Percentiles rank a stretch among this genome's conserved stretches.
phyloP scores from a whole-genome alignment of 2,113 vertebrate genomes.

The Sceloporus tristichus region DNA sequence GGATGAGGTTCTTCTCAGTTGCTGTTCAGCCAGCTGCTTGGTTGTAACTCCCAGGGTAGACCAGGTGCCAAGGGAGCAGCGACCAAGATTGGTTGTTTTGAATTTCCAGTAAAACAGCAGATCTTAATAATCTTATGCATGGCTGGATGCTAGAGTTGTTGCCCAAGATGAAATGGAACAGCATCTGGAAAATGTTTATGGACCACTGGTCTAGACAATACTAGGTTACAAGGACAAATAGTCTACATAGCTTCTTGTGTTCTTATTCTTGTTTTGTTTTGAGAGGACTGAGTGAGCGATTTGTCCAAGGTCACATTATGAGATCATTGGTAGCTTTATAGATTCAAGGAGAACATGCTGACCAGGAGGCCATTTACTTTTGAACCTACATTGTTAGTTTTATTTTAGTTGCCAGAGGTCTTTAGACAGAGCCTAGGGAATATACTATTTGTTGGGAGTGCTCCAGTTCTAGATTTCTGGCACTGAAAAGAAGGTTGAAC shows the following conservation, averaged over 20 bases:
- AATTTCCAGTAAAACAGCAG: too few relatives aligned
- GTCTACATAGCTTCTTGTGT: not conserved
- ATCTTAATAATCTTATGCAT: too few relatives aligned
- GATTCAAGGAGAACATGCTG: not conserved
- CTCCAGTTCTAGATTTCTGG: not conserved
- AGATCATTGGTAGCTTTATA: not conserved
- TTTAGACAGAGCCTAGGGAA: not conserved
- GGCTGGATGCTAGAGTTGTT: too few relatives aligned
- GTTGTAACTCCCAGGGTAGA: too few relatives aligned
- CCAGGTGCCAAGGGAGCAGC: too few relatives aligned
- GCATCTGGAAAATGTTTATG: not conserved
- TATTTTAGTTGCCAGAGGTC: not conserved
- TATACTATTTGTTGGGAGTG: not conserved
- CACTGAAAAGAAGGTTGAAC: not conserved
- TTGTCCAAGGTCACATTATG: not conserved
- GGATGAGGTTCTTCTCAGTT: too few relatives aligned
- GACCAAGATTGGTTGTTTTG: too few relatives aligned
- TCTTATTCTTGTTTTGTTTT: not conserved
- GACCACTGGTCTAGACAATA: not conserved
- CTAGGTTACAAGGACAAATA: not conserved
- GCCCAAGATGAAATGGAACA: not conserved
- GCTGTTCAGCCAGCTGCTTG: too few relatives aligned
- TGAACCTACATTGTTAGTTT: not conserved
- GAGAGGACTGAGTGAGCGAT: not conserved
- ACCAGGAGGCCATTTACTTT: not conserved